Base-by-base conservation (phyloP, 2,888 invertebrate species). In the Pelosia muscerda region DNA sequence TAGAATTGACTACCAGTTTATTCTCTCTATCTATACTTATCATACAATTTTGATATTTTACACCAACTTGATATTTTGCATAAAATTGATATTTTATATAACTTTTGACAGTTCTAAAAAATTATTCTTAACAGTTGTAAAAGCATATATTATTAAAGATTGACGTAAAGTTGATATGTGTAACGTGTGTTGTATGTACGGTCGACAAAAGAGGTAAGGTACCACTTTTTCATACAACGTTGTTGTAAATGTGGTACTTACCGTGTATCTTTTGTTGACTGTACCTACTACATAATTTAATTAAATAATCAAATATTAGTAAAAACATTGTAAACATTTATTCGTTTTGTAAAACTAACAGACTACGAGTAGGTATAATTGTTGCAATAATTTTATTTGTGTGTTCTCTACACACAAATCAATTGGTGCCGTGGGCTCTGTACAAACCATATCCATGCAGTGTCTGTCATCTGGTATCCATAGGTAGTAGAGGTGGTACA, bases 1-100 rank as follows among this genome's bases (percentile, higher is more conserved):
- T 63, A 28, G 10, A 22, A 54, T 53, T 54, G 61, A 23, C 28
- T 56, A 56, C 28, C 60, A 11, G 38, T 26, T 57, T 54, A 49
- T n/a, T 31, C 15, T 28, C 19, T 19, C 23, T 60, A n/a, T 25
- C 5, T 60, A 26, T 6, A 9, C 15, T 9, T 23, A 9, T 23
- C 22, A 23, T 49, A 22, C 22, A 53, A 28, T 28, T 49, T 49
- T 49, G 19, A 19, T 19, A 19, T 34, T 11, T 34, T 42, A 42
- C 19, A 42, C 42, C 19, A 42, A 42, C 42, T 42, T 19, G 19
- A 19, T 42, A 42, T 42, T 42, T 42, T 42, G 42, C 19, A 19
- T 42, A 42, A 1, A 19, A 42, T 19, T 42, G 19, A 19, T 42
- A 19, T 19, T 49, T 49, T 49, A 42, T 19, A n/a, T 2, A 42